Base-by-base conservation (phyloP, 2,888 invertebrate species). In the Eupelmus urozonus region DNA sequence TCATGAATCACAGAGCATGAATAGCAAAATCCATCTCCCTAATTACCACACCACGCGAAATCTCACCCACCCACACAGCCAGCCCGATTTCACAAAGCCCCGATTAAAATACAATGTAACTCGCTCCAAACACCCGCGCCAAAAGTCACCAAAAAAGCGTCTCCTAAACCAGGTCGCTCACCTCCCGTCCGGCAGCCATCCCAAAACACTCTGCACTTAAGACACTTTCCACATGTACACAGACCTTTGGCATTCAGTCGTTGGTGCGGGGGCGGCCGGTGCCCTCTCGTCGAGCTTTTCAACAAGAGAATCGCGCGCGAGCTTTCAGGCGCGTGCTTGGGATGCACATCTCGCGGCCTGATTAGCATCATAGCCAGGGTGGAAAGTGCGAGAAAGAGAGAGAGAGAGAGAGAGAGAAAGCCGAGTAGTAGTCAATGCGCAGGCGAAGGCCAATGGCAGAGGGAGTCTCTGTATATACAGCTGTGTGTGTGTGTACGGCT, bases 271-370 rank as follows among this genome's bases (percentile, higher is more conserved):
- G 29, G 62, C n/a, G 51, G 67, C 53, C 40, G 55, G n/a, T 51
- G 34, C 20, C 18, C 59, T 34, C 59, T 18, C 34, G 59, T 18
- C 11, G 16, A 63, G 62, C 70, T 63, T 53, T 63, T 42, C 42
- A 1, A 5, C 9, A 5, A 3, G 9, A 25, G 27, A 63, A 42
- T 55, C 42, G 53, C 34, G 51, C 51, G 51, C 55, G 18, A 34
- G n/a, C 18, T 49, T 57, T 23, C 45, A 16, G 25, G 86, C 86
- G 87, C 87, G 87, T 88, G 87, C 86, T 87, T 86, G 84, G 87
- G 88, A 88, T 87, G 88, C 87, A 84, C 87, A 87, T 87, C 87
- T 87, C 86, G 83, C 27, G 40, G 84, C 84, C 87, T 88, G 88
- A 89, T 89, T 89, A 89, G 88, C 88, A 88, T 89, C 83, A 84